A percentile compares a stretch with the other conserved stretches of the same genome.
These are phyloP conservation scores for Campylorhamphus procurvoides DNA, from an alignment of 2,113 vertebrate species.

Conservation along the genomic window DNA sequence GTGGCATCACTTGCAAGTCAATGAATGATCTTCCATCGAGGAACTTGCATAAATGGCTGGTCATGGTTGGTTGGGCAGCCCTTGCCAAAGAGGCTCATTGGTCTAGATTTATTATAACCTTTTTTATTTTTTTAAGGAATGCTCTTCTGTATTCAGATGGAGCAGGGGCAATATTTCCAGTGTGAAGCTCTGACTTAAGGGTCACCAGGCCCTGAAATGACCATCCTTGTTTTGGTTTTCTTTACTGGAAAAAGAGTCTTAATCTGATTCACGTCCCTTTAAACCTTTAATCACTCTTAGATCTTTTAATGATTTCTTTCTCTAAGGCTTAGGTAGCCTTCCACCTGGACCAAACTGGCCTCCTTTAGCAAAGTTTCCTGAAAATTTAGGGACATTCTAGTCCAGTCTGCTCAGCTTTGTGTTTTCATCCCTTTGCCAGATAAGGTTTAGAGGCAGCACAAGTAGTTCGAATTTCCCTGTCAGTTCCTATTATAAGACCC, in stretches of 20 bases:
- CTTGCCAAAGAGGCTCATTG: neutral
- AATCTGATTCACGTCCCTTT: neutral
- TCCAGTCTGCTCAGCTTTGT: neutral
- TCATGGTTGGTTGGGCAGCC: neutral
- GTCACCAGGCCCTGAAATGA: neutral
- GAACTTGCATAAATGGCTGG: neutral
- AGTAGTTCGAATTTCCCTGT: slow-evolving; percentile 61
- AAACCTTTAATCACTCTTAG: neutral
- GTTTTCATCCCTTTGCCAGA: neutral
- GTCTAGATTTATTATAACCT: neutral
- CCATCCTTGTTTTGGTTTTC: neutral
- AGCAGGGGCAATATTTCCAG: neutral
- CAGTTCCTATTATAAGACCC: slow-evolving; percentile 39
- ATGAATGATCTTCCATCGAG: neutral
- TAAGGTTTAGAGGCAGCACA: neutral
- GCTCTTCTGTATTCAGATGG: neutral
- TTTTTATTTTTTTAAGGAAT: neutral
- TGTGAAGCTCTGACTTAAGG: neutral
- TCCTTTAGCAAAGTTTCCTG: neutral
- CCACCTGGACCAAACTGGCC: neutral
- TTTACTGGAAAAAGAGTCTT: neutral
- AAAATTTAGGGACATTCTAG: neutral
- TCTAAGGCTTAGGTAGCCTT: neutral
- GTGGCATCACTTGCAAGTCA: neutral
- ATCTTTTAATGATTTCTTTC: neutral